Evolutionary conservation across 2,888 invertebrate species (phyloP).

Genomic region (Cordilura impudica): DNA sequence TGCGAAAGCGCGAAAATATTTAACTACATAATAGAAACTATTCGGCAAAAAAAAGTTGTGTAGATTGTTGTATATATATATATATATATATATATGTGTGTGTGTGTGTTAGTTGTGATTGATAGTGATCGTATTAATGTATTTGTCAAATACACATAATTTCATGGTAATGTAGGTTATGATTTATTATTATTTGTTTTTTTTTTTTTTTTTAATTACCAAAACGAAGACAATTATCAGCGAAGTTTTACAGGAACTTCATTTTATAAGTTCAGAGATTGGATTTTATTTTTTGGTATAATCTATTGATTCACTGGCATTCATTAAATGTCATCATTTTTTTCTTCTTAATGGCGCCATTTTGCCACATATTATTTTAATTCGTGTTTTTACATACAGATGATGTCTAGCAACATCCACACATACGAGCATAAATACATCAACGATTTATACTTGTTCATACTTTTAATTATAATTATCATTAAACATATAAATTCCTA

Average conservation of each 20-base stretch:
- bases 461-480: slow-evolving; percentile 36
- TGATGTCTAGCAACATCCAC: background rate
- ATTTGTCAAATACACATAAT: slow-evolving; percentile 42
- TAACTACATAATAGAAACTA: slow-evolving; percentile 56
- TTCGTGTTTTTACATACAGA: background rate
- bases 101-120: slow-evolving; percentile 35
- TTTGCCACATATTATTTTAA: slow-evolving; percentile 43
- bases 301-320: no score
- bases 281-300: no score
- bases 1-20: slow-evolving; percentile 63
- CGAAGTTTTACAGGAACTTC: no score
- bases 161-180: slow-evolving; percentile 57
- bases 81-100: background rate
- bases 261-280: no score
- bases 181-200: slow-evolving; percentile 6
- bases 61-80: background rate
- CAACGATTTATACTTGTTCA: background rate
- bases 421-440: background rate
- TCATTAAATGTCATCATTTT: slow-evolving; percentile 25
- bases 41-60: slow-evolving; percentile 33
- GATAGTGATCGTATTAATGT: slow-evolving; percentile 46
- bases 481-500: slow-evolving; percentile 26
- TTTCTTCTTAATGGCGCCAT: slow-evolving; percentile 52
- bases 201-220: background rate
- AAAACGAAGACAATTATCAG: no score